Percentiles rank a stretch among this genome's conserved stretches.
phyloP scores from a whole-genome alignment of 2,888 invertebrate species.

The Serripes groenlandicus region DNA sequence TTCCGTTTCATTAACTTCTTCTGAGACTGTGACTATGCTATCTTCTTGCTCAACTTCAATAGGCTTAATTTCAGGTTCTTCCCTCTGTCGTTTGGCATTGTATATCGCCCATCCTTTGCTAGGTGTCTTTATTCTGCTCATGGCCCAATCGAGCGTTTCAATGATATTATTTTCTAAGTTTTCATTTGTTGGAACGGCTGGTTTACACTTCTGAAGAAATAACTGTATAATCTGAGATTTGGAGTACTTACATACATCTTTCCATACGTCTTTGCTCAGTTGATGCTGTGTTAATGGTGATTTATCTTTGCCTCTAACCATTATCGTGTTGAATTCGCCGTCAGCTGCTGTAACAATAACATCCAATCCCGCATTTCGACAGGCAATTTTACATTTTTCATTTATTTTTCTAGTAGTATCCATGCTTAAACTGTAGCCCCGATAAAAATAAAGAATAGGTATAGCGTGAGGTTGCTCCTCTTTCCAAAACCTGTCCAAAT shows the following conservation, averaged over 20 bases:
- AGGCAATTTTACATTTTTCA: conserved; percentile 7
- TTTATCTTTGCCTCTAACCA: neutral
- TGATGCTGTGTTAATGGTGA: conserved; percentile 36
- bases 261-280: conserved; percentile 42
- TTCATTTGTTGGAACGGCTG: neutral
- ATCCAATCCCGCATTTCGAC: neutral
- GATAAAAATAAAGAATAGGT: conserved; percentile 41
- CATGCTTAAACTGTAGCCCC: conserved; percentile 47
- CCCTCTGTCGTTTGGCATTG: neutral
- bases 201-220: neutral
- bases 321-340: neutral
- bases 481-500: conserved; percentile 51
- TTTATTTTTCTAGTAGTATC: conserved; percentile 25
- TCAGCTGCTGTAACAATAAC: neutral
- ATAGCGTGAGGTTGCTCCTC: conserved; percentile 43
- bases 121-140: neutral
- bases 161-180: neutral
- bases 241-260: conserved; percentile 16
- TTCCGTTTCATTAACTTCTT: neutral
- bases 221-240: neutral
- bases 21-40: neutral
- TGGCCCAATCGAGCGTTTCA: neutral
- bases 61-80: neutral
- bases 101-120: neutral
- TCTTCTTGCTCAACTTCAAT: neutral